Percentiles rank a stretch among this genome's conserved stretches.
phyloP scores from a whole-genome alignment of 2,113 vertebrate species.

The Cephalopterus ornatus region DNA sequence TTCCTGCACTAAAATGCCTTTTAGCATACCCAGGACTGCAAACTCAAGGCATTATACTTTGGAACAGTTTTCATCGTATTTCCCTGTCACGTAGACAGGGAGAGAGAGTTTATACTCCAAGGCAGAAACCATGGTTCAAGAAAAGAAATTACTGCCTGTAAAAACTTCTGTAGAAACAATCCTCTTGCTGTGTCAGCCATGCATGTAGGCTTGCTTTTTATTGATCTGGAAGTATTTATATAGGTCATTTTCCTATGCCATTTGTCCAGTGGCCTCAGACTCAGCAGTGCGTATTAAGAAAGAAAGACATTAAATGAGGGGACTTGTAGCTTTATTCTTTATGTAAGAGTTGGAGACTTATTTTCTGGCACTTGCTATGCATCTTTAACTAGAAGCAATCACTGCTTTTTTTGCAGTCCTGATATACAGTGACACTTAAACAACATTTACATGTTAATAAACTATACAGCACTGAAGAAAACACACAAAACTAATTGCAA shows the following conservation, averaged over 20 bases:
- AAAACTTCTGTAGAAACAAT: slow-evolving; percentile 12
- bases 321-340: neutral
- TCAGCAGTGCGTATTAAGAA: neutral
- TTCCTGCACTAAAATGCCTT: neutral
- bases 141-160: neutral
- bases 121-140: slow-evolving; percentile 1
- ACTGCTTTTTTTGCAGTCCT: neutral
- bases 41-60: neutral
- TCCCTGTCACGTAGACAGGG: neutral
- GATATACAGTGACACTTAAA: neutral
- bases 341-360: neutral
- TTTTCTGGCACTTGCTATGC: neutral
- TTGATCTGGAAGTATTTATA: slow-evolving; percentile 18
- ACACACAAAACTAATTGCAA: neutral
- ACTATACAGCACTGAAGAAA: neutral
- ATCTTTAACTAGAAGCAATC: neutral
- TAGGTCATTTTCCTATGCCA: neutral
- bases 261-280: neutral
- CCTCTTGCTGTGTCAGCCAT: neutral
- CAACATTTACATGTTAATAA: neutral
- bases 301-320: neutral
- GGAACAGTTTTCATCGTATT: neutral
- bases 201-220: neutral
- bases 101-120: neutral
- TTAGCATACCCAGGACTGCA: neutral